Evolutionary conservation across 1,140 invertebrate genomes (phyloP).

Genomic region (Micrasema longulum): DNA sequence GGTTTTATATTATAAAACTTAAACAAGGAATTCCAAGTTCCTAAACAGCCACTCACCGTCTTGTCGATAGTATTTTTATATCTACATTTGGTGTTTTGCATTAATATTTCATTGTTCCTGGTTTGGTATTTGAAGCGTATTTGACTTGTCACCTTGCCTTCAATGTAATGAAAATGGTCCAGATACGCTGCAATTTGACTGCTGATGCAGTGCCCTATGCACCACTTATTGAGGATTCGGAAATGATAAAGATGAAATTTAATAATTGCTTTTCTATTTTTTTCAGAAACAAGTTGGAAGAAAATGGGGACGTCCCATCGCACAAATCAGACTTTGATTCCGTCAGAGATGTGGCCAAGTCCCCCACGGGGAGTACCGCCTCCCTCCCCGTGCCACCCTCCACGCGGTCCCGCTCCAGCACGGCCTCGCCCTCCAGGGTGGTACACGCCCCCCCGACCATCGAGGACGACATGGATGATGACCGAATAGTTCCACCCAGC

Average conservation of each 20-base stretch:
- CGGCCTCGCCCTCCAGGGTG: constrained; percentile 13
- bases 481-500: neutral
- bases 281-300: constrained; percentile 52
- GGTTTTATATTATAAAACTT: no score
- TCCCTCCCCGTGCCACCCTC: constrained; percentile 3
- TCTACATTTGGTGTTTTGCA: neutral
- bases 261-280: constrained; percentile 13
- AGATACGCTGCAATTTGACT: no score
- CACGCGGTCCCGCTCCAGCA: constrained; percentile 1
- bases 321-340: constrained; percentile 46
- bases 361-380: constrained; percentile 28
- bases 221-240: no score
- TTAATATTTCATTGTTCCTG: neutral
- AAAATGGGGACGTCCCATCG: constrained; percentile 43
- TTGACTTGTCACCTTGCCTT: neutral
- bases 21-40: no score
- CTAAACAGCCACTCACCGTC: no score
- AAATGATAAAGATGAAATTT: no score
- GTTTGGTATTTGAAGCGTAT: neutral
- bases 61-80: neutral
- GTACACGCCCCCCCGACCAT: constrained; percentile 11
- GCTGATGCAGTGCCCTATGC: no score
- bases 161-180: neutral
- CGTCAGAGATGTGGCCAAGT: constrained; percentile 32
- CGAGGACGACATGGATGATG: constrained; percentile 31